A percentile compares a stretch with the other conserved stretches of the same genome.
These are phyloP conservation scores for Parnassius apollo DNA, from an alignment of 2,888 invertebrate genomes.

Conservation along the genomic window DNA sequence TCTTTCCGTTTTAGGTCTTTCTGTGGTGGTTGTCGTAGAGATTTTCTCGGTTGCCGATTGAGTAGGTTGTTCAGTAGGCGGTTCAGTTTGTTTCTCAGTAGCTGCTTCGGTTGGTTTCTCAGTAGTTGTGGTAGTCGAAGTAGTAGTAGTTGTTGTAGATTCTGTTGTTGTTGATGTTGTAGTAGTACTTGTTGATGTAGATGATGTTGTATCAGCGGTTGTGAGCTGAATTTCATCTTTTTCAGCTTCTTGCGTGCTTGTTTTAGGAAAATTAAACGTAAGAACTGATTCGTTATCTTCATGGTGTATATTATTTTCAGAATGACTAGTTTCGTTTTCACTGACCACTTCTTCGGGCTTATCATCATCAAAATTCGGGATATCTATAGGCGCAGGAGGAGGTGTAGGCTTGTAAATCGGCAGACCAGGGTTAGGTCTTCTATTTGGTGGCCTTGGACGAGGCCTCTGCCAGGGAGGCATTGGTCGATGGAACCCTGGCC, in stretches of 20 bases:
- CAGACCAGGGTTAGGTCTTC: constrained; percentile 77
- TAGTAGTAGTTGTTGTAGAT: constrained; percentile 35
- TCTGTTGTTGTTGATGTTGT: constrained; percentile 45
- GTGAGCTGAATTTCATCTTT: constrained; percentile 50
- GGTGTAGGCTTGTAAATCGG: constrained; percentile 84
- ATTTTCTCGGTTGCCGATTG: constrained; percentile 38
- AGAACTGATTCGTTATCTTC: constrained; percentile 42
- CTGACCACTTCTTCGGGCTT: constrained; percentile 50
- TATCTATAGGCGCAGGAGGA: constrained; percentile 64
- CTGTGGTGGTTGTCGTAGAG: constrained; percentile 39
- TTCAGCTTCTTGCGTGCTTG: constrained; percentile 45
- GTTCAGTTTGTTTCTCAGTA: constrained; percentile 37
- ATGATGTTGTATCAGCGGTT: constrained; percentile 42
- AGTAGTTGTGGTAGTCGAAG: constrained; percentile 39
- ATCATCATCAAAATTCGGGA: constrained; percentile 56
- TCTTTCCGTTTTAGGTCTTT: constrained; percentile 44
- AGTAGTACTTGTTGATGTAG: constrained; percentile 40
- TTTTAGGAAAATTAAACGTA: constrained; percentile 42
- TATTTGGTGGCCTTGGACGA: constrained; percentile 78
- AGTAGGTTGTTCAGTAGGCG: constrained; percentile 37
- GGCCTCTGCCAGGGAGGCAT: constrained; percentile 86
- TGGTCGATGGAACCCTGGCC: constrained; percentile 82
- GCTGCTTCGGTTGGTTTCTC: constrained; percentile 41
- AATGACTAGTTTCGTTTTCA: constrained; percentile 65
- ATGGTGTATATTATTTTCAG: constrained; percentile 59